Base-by-base conservation (phyloP, 2,888 invertebrate species). In the Endomychus coccineus region DNA sequence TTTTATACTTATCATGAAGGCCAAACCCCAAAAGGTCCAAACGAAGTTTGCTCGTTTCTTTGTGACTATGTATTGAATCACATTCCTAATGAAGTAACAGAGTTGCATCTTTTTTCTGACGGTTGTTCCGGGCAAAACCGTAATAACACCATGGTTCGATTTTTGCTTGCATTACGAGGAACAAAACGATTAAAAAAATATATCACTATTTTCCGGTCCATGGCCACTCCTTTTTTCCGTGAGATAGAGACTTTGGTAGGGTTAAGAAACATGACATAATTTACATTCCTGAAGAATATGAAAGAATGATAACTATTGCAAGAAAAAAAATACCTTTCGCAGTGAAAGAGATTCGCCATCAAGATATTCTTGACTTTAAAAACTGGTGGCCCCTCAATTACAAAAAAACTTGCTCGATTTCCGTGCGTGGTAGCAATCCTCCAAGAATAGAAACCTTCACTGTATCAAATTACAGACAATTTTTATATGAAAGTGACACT, bases 21-120 rank as follows among this genome's bases (percentile, higher is more conserved):
- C 1, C 40, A 48, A 39, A 48, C 28, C n/a, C 27, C 15, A 9
- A 50, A 45, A 36, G 34, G 45, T 9, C 42, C 47, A 16, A 34
- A 48, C 34, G 47, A 50, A 24, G 44, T 46, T 5, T 46, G 43
- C 33, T 40, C 35, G 11, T 46, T 44, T 21, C 28, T 50, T 29
- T 22, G 34, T 28, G 37, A 49, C 33, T 49, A 43, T 34, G 40
- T 43, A 27, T 10, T 12, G 19, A 5, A 25, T 11, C 39, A 38
- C 35, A 39, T 43, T 15, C 40, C 37, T n/a, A 16, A 3, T 9
- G 34, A 38, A 19, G 27, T 42, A 17, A 36, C 27, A 23, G 41
- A 48, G 19, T 31, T 46, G 25, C 48, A 49, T 21, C 24, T 49
- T 11, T 49, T 46, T 43, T 46, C 33, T 13, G 49, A 48, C 27